A percentile compares a stretch with the other conserved stretches of the same genome.
These are phyloP conservation scores for Omphaloscelis lunosa DNA, from an alignment of 2,888 invertebrate species.

Conservation along the genomic window DNA sequence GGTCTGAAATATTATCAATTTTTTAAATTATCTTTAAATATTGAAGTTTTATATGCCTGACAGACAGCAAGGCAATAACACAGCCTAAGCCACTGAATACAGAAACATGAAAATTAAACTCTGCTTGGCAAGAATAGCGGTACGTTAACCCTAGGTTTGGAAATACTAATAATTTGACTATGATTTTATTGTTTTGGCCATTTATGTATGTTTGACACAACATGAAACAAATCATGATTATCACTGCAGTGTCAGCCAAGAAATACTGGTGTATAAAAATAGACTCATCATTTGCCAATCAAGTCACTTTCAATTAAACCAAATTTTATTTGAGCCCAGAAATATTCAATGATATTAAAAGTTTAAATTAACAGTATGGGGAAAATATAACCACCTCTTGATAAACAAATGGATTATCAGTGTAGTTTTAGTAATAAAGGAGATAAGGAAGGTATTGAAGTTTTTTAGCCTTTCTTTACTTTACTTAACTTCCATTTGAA, in stretches of 20 bases:
- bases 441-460: neutral
- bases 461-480: neutral
- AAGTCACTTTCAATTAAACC: constrained; percentile 5
- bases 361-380: neutral
- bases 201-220: neutral
- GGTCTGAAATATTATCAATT: constrained; percentile 82
- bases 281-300: constrained; percentile 6
- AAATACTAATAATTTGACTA: neutral
- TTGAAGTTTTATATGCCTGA: neutral
- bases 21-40: neutral
- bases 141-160: neutral
- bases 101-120: neutral
- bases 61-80: neutral
- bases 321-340: neutral
- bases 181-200: neutral
- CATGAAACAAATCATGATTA: constrained; percentile 7
- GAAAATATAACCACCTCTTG: neutral
- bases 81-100: neutral
- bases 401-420: neutral
- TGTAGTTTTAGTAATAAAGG: neutral
- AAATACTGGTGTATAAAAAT: constrained; percentile 10
- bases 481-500: no score
- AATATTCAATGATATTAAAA: neutral
- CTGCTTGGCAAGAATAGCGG: no score
- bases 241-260: constrained; percentile 1